Conservation (phyloP, 2,888 invertebrate genomes). For the Geotrupes spiniger region DNA sequence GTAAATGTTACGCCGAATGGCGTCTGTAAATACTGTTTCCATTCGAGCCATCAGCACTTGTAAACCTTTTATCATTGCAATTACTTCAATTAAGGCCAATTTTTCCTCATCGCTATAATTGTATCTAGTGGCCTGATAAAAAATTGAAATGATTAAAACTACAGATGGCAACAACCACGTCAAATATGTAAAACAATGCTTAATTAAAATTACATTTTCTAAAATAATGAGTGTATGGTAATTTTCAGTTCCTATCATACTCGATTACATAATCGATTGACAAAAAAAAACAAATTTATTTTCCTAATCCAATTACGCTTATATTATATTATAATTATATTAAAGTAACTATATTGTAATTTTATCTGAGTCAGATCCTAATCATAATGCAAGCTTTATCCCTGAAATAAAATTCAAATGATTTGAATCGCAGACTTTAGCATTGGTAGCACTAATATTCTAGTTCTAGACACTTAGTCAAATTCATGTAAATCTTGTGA, state of each 20-base stretch:
- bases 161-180: neutral
- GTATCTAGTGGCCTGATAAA: constrained; percentile 82
- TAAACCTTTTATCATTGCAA: constrained; percentile 98
- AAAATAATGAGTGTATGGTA: neutral
- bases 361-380: no score
- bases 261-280: no score
- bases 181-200: no score
- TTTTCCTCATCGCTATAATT: constrained; percentile 98
- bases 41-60: constrained; percentile 96
- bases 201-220: neutral
- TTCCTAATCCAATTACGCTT: no score
- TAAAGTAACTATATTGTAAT: no score
- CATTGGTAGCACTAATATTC: no score
- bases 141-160: constrained; percentile 17
- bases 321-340: no score
- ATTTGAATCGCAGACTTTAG: no score
- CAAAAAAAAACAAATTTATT: constrained; percentile 8
- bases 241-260: neutral
- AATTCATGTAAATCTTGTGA: no score
- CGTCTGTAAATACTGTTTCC: constrained; percentile 94
- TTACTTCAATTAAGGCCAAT: constrained; percentile 95
- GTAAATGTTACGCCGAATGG: constrained; percentile 88
- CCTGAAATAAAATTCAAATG: no score
- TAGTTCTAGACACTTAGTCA: no score
- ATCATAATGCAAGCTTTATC: no score